These are phyloP conservation scores for Tetramorium bicarinatum DNA, from an alignment of 2,888 invertebrate species.

Conservation along the genomic window DNA sequence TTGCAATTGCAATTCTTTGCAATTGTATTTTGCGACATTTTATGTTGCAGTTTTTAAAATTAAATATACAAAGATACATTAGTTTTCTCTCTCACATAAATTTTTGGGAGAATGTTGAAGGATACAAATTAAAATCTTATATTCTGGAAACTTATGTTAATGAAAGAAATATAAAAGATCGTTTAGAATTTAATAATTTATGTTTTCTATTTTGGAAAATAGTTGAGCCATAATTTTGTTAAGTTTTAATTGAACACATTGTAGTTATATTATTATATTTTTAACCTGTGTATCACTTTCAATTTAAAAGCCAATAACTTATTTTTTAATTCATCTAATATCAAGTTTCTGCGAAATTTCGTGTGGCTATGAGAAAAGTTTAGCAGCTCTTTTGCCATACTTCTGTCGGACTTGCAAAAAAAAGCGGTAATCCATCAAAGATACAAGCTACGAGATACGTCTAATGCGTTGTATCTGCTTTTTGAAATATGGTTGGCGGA, in stretches of 20 bases:
- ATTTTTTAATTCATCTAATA: neutral
- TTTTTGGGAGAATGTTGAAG: neutral
- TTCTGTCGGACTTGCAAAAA: neutral
- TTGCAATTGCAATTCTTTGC: too few species aligned
- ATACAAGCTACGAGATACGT: neutral
- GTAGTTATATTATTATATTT: neutral
- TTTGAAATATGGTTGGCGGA: neutral
- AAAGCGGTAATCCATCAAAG: neutral
- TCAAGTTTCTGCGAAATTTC: neutral
- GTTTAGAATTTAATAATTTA: neutral
- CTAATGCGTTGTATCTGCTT: neutral
- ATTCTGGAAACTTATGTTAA: neutral
- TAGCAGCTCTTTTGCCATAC: neutral
- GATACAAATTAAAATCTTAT: neutral
- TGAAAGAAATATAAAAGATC: neutral
- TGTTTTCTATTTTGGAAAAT: neutral
- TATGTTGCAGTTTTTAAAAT: neutral
- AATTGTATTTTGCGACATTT: neutral
- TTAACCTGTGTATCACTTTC: neutral
- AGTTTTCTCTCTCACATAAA: neutral
- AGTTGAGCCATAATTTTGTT: neutral
- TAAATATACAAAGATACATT: neutral
- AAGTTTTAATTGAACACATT: neutral
- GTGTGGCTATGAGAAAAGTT: neutral
- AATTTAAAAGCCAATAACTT: neutral